These are phyloP conservation scores for Drosophila merina DNA, from an alignment of 2,888 invertebrate genomes.

Conservation along the genomic window DNA sequence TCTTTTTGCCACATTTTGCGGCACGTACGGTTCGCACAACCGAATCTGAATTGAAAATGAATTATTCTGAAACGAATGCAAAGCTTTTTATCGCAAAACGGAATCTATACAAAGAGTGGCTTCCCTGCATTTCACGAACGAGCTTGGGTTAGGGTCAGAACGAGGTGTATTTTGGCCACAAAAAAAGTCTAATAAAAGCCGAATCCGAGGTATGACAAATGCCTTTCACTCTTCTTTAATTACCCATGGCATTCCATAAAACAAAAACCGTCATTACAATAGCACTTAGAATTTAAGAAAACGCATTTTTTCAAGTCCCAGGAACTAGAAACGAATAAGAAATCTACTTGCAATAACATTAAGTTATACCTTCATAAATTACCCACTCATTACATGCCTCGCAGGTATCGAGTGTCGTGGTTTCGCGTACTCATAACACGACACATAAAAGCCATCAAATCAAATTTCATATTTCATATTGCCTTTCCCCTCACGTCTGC, in stretches of 20 bases:
- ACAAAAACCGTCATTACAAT: slow-evolving; percentile 18
- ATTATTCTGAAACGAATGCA: slow-evolving; percentile 66
- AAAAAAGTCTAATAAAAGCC: background rate
- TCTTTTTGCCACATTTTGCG: slow-evolving; percentile 50
- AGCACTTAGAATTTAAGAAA: slow-evolving; percentile 19
- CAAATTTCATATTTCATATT: slow-evolving; percentile 76
- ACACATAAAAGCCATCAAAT: slow-evolving; percentile 61
- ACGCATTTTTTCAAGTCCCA: slow-evolving; percentile 14
- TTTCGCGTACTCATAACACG: slow-evolving; percentile 67
- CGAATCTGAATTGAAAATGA: slow-evolving; percentile 72
- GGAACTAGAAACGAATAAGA: background rate
- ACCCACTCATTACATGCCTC: slow-evolving; percentile 58
- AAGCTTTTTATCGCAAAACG: slow-evolving; percentile 70
- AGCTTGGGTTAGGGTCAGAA: background rate
- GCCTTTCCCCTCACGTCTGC: slow-evolving; percentile 62
- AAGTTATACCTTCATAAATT: slow-evolving; percentile 59
- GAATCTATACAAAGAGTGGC: slow-evolving; percentile 65
- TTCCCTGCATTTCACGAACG: slow-evolving; percentile 2
- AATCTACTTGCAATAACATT: slow-evolving; percentile 29
- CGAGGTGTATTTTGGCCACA: background rate
- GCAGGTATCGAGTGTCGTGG: slow-evolving; percentile 65
- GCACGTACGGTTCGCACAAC: slow-evolving; percentile 58
- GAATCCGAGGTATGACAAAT: background rate
- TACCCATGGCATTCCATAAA: background rate
- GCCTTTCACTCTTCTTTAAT: background rate